Percentiles rank a stretch among this genome's conserved stretches.
These are phyloP conservation scores for Thereva unica DNA, from an alignment of 2,888 invertebrate genomes.

Conservation along the genomic window DNA sequence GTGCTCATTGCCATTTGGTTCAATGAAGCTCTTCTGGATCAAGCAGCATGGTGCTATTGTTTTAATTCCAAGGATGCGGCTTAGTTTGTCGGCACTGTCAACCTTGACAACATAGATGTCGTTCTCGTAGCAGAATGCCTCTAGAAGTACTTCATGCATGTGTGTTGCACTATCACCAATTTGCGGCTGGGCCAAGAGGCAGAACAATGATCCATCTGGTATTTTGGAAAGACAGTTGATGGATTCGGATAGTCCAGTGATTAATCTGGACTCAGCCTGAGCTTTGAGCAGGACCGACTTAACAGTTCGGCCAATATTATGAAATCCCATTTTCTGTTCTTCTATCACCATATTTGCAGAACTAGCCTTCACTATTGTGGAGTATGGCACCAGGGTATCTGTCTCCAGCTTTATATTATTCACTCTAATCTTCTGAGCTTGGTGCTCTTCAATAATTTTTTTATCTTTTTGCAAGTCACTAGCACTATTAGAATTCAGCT, in stretches of 20 bases:
- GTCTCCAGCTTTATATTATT: slow-evolving; percentile 44
- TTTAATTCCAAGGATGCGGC: slow-evolving; percentile 61
- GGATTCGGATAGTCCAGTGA: slow-evolving; percentile 55
- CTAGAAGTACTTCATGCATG: slow-evolving; percentile 76
- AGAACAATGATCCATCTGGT: slow-evolving; percentile 67
- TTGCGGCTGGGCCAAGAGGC: slow-evolving; percentile 69
- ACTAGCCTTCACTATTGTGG: slow-evolving; percentile 35
- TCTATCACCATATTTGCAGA: slow-evolving; percentile 44
- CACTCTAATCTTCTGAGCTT: slow-evolving; percentile 37
- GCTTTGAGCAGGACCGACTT: slow-evolving; percentile 54
- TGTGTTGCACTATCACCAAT: slow-evolving; percentile 76
- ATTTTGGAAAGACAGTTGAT: slow-evolving; percentile 55
- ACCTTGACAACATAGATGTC: slow-evolving; percentile 76
- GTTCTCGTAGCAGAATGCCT: slow-evolving; percentile 79
- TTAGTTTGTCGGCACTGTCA: slow-evolving; percentile 61
- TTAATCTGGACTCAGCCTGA: slow-evolving; percentile 55
- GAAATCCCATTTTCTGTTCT: slow-evolving; percentile 47
- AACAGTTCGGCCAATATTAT: slow-evolving; percentile 52
- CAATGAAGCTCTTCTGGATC: slow-evolving; percentile 56
- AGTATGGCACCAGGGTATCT: slow-evolving; percentile 40
- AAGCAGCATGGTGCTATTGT: slow-evolving; percentile 60
- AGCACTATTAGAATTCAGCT: slow-evolving; percentile 41
- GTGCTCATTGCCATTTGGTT: slow-evolving; percentile 62
- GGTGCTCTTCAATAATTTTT: slow-evolving; percentile 14
- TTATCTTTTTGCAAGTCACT: slow-evolving; percentile 9